phyloP scores from a whole-genome alignment of 2,113 vertebrate species.

The Xiphorhynchus elegans region DNA sequence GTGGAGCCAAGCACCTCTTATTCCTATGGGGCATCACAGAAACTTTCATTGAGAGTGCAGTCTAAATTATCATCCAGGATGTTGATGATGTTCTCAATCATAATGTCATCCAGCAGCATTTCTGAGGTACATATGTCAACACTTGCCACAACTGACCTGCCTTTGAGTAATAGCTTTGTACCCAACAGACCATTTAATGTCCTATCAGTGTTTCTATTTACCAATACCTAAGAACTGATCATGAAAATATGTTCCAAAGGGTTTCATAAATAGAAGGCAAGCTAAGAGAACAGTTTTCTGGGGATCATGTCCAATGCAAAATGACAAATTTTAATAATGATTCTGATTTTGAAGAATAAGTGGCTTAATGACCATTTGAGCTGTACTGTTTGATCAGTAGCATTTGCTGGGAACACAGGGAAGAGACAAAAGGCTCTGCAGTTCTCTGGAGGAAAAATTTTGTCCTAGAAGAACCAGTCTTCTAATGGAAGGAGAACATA shows the following conservation, averaged over 20 bases:
- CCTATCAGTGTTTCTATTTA: background rate
- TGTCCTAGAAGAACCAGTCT: background rate
- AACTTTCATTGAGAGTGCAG: background rate
- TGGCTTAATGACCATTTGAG: background rate
- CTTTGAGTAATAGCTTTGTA: background rate
- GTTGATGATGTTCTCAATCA: background rate
- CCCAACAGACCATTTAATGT: background rate
- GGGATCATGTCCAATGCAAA: background rate
- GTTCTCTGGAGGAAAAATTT: background rate
- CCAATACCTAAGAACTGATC: rapidly evolving
- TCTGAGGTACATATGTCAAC: background rate
- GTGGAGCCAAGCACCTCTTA: background rate
- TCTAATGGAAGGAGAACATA: background rate
- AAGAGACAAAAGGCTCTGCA: background rate
- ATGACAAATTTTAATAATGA: rapidly evolving
- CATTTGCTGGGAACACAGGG: background rate
- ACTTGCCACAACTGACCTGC: background rate
- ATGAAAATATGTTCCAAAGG: background rate
- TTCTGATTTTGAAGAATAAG: background rate
- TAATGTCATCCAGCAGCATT: background rate
- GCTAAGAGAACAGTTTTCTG: background rate
- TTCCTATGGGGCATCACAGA: rapidly evolving
- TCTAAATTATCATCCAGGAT: background rate
- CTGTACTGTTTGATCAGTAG: background rate
- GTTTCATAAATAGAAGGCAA: background rate